These are phyloP conservation scores for Otocyon megalotis DNA, from an alignment of 2,113 vertebrate genomes.

Conservation along the genomic window DNA sequence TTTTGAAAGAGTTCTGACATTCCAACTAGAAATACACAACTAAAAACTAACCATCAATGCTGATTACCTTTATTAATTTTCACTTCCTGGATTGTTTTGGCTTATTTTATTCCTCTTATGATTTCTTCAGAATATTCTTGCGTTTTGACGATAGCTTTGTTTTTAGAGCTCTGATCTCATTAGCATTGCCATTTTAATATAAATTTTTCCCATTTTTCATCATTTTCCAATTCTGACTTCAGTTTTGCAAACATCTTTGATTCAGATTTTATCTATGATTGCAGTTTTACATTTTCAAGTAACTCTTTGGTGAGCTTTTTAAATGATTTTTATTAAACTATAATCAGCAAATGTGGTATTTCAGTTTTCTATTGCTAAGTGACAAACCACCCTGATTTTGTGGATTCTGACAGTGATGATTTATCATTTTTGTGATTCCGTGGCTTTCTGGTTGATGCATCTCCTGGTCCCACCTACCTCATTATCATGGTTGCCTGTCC, in stretches of 20 bases:
- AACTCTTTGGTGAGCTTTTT: background rate
- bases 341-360: background rate
- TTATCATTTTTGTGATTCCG: background rate
- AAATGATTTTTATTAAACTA: background rate
- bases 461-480: no score
- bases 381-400: background rate
- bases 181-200: background rate
- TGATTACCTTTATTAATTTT: background rate
- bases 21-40: background rate
- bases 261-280: background rate
- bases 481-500: background rate
- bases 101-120: background rate
- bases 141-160: background rate
- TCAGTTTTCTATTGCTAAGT: background rate
- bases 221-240: background rate
- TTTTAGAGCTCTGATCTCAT: background rate
- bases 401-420: background rate
- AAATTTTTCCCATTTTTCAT: background rate
- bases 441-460: background rate
- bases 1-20: background rate
- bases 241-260: background rate
- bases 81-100: background rate
- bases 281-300: slow-evolving; percentile 2
- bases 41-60: background rate
- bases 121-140: background rate